These are phyloP conservation scores for Anarsia innoxiella DNA, from an alignment of 2,888 invertebrate genomes.

Conservation along the genomic window DNA sequence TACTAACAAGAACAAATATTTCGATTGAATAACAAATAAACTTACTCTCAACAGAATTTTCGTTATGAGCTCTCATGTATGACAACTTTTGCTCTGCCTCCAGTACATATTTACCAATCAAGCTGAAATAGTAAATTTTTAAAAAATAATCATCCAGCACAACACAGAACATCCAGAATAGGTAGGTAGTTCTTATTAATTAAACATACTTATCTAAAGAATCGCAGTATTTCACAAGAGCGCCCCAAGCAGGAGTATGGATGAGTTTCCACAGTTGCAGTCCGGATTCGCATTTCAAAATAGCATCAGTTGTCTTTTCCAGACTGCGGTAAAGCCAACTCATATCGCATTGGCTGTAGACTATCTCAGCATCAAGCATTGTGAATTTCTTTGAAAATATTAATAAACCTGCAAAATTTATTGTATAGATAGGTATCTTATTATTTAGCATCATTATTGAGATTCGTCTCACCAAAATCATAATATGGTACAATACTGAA, in stretches of 20 bases:
- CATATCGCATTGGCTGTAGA: slow-evolving; percentile 69
- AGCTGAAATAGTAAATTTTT: slow-evolving; percentile 39
- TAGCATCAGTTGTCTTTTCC: slow-evolving; percentile 72
- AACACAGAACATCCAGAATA: background rate
- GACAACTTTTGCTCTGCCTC: slow-evolving; percentile 57
- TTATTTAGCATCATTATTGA: background rate
- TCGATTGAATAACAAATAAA: background rate
- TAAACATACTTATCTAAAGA: slow-evolving; percentile 71
- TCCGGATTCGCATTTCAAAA: slow-evolving; percentile 78
- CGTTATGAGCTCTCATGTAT: slow-evolving; percentile 1
- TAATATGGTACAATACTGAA: too few relatives aligned
- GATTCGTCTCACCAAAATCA: too few relatives aligned
- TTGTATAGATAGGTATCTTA: background rate
- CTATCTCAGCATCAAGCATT: slow-evolving; percentile 69
- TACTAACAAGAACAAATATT: background rate
- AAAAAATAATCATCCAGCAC: background rate
- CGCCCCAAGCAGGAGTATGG: slow-evolving; percentile 75
- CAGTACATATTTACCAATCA: slow-evolving; percentile 77
- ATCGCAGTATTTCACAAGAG: slow-evolving; percentile 76
- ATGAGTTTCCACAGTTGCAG: slow-evolving; percentile 79
- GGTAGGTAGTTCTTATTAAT: background rate
- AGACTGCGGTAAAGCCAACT: slow-evolving; percentile 75
- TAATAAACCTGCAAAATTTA: slow-evolving; percentile 42
- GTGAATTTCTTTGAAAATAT: slow-evolving; percentile 78
- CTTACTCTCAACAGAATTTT: background rate